Base-by-base conservation (phyloP, 2,797 vertebrate species). In the Hoplostethus atlanticus region DNA sequence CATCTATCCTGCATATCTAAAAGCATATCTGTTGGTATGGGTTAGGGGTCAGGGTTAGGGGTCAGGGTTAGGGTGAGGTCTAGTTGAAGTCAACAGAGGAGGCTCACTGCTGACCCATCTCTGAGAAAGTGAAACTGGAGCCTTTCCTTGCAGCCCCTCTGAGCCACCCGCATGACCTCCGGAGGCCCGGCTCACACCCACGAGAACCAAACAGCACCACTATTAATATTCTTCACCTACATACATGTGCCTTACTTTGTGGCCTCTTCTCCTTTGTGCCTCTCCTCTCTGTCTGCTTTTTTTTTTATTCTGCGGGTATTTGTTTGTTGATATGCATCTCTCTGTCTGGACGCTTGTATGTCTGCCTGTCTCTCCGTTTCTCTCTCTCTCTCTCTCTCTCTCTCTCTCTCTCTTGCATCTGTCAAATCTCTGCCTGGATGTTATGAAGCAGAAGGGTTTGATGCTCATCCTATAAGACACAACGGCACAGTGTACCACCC, bases 91-190 rank as follows among this genome's bases (percentile, higher is more conserved):
- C 87, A 73, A 71, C 52, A 21, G 36, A 30, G 2, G 13, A 36
- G 58, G 68, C 5, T 55, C 30, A 25, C 3, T 53, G 25, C 21
- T 44, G 57, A 66, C 28, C 36, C 53, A 34, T 70, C 69, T 74
- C 64, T 83, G 87, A 79, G 85, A 89, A 88, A 82, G 76, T 85
- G 87, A 87, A 90, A 92, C 62, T 12, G 2, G 85, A 92, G 64
- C 61, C 72, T 71, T 86, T 85, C 54, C 69, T 71, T 74, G 69
- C 59, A 50, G 40, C 31, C 40, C 21, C 48, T 52, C 54, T 11
- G 48, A 25, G 30, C 51, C 17, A 10, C 57, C 72, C 71, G 4
- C 11, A 4, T 56, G 80, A 87, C 79, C 63, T 61, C 54, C 6
- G 4, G 40, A 76, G 69, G 13, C 25, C 53, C 25, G 13, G 77